Percentiles rank a stretch among this genome's conserved stretches.
Conservation (phyloP, 2,113 vertebrate species). For the Petrocephalus microphthalmus region DNA sequence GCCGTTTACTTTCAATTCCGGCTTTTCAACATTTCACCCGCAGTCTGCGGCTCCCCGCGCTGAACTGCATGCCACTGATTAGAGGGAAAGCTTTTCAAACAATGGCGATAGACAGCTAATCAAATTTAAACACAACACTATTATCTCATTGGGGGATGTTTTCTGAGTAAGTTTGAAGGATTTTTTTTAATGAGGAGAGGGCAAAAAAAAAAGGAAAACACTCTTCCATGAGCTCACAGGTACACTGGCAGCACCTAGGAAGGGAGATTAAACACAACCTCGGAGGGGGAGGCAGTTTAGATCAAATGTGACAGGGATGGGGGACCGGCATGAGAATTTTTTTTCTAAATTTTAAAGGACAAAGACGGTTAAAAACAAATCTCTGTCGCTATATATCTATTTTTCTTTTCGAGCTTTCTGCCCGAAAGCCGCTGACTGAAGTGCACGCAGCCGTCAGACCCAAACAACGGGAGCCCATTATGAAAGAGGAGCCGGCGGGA, state of each 20-base stretch:
- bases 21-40: neutral
- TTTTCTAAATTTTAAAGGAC: neutral
- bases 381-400: neutral
- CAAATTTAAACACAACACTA: slow-evolving; percentile 34
- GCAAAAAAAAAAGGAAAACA: neutral
- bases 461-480: neutral
- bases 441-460: neutral
- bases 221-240: neutral
- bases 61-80: slow-evolving; percentile 38
- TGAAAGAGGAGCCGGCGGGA: neutral
- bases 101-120: slow-evolving; percentile 33
- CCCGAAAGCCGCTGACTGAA: neutral
- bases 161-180: neutral
- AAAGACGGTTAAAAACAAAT: neutral
- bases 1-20: neutral
- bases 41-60: slow-evolving; percentile 16
- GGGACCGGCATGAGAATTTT: neutral
- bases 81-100: slow-evolving; percentile 34
- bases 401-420: neutral
- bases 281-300: neutral
- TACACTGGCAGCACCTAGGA: neutral
- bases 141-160: slow-evolving; percentile 26
- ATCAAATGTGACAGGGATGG: neutral
- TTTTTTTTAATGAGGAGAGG: neutral
- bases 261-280: neutral